Evolutionary conservation across 2,797 vertebrate species (phyloP), one percentile per base, ranked within the genome.

Genomic region (Selene dorsalis): DNA sequence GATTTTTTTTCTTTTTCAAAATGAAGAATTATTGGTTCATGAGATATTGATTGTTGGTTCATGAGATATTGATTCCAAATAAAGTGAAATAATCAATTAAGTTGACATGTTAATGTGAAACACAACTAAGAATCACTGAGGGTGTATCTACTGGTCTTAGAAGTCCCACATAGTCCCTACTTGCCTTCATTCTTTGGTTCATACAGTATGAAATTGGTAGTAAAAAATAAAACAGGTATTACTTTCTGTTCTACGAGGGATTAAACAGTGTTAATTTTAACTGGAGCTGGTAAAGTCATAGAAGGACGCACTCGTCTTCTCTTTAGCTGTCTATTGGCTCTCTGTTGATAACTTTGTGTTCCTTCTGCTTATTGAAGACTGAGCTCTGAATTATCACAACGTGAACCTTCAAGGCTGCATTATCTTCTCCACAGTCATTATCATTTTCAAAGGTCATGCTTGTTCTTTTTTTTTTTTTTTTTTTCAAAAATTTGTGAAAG

Each of bases 11-110:
- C 9, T 35, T 35, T 41, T 83, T 63, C 62, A 39, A 81, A 72
- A 69, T 17, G n/a, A 43, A 66, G 77, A 87, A 73, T 75, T 75
- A 80, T 80, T 87, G 80, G 84, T 84, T 85, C 26, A 3, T 65
- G 50, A 22, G 5, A 32, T 3, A 60, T 63, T 55, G n/a, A 73
- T 75, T 75, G 79, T 80, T 87, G 80, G 84, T 84, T 85, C 26
- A 3, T 65, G 50, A 22, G 5, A 32, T 3, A 60, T 63, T 39
- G 7, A 66, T 71, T 74, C 14, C 12, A 73, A 91, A 91, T 90
- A 87, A 89, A 89, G 59, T 76, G 13, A 83, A 76, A 58, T 24
- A 12, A 12, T 69, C 3, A 57, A 1, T 52, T 53, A 45, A 53
- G 16, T 56, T 35, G 6, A 32, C 61, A 3, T 43, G 4, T 0